Conservation (phyloP, 2,888 invertebrate species). For the Homarus gammarus region DNA sequence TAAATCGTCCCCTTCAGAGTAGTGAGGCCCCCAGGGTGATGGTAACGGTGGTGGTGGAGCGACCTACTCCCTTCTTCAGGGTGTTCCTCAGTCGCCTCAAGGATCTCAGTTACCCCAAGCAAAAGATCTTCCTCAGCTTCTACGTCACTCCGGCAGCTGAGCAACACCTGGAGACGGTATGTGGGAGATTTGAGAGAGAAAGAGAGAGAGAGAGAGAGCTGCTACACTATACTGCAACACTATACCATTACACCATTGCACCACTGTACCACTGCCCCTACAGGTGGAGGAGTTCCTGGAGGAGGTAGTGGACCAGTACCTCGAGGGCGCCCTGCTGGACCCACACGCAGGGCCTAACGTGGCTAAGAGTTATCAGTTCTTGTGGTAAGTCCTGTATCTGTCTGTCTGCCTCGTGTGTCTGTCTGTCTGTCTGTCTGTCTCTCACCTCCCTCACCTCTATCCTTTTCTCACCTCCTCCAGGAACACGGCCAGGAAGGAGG, state of each 20-base stretch:
- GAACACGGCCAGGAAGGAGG: not conserved
- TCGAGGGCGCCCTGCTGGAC: not conserved
- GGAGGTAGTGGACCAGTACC: not conserved
- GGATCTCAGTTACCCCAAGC: not conserved
- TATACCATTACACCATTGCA: too few relatives aligned
- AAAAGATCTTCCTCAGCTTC: not conserved
- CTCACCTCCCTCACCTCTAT: not conserved
- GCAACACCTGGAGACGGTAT: not conserved
- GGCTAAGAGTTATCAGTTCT: not conserved
- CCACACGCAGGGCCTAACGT: not conserved
- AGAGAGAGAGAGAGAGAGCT: conserved; percentile 2
- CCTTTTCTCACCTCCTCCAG: not conserved
- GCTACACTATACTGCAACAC: too few relatives aligned
- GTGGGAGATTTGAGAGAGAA: not conserved
- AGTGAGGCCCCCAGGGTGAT: not conserved
- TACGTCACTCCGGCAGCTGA: not conserved
- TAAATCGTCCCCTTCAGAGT: too few relatives aligned
- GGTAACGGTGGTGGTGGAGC: not conserved
- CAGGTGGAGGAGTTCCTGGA: conserved; percentile 1
- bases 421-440: not conserved
- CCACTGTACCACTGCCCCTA: not conserved
- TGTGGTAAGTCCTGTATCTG: not conserved
- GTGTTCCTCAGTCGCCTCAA: not conserved
- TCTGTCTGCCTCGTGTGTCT: not conserved
- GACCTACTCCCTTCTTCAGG: not conserved